phyloP scores from a whole-genome alignment of 2,888 invertebrate genomes.

The Disparrhopalites patrizii region DNA sequence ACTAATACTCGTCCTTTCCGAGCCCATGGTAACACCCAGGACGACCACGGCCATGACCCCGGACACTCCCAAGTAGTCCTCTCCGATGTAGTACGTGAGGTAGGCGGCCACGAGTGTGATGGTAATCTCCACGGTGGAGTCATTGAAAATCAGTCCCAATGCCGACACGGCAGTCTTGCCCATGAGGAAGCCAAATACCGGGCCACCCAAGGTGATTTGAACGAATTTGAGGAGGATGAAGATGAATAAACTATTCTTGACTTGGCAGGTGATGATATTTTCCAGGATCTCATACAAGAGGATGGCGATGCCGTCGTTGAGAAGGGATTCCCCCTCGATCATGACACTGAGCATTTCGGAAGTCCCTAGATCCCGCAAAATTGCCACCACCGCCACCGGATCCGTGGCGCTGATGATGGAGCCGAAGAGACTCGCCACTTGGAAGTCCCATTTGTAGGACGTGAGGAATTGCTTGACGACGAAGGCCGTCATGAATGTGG shows the following conservation, averaged over 20 bases:
- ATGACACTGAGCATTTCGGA: constrained; percentile 51
- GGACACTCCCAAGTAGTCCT: constrained; percentile 50
- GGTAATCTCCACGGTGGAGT: constrained; percentile 53
- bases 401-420: constrained; percentile 54
- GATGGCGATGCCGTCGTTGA: constrained; percentile 55
- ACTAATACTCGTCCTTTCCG: constrained; percentile 52
- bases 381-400: constrained; percentile 54
- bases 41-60: constrained; percentile 54
- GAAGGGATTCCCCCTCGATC: constrained; percentile 55
- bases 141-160: constrained; percentile 52
- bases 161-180: constrained; percentile 51
- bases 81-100: constrained; percentile 52
- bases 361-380: constrained; percentile 52
- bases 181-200: constrained; percentile 52
- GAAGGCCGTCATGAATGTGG: constrained; percentile 38
- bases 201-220: constrained; percentile 51
- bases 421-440: constrained; percentile 52
- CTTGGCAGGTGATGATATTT: constrained; percentile 2
- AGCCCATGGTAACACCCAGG: constrained; percentile 52
- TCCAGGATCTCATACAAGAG: constrained; percentile 51
- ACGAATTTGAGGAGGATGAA: constrained; percentile 48
- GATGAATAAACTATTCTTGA: neutral
- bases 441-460: constrained; percentile 42
- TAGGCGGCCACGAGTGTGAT: constrained; percentile 53
- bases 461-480: constrained; percentile 33